phyloP scores from a whole-genome alignment of 2,113 vertebrate genomes.

The Rhadina sibilatrix region DNA sequence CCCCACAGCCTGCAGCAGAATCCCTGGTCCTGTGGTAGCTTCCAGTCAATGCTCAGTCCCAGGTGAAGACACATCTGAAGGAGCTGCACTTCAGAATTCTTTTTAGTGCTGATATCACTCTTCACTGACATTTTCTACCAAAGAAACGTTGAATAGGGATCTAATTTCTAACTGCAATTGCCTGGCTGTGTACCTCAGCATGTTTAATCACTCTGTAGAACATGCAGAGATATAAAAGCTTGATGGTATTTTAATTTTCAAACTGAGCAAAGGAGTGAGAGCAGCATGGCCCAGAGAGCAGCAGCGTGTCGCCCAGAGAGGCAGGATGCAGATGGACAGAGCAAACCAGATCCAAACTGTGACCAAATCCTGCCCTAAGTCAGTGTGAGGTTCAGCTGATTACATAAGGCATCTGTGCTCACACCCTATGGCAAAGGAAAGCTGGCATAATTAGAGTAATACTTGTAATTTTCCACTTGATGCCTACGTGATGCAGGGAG shows the following conservation, averaged over 20 bases:
- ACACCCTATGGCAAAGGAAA: slow-evolving; percentile 22
- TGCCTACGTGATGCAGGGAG: not conserved
- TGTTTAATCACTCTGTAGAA: not conserved
- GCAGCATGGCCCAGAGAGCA: not conserved
- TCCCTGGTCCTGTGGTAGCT: not conserved
- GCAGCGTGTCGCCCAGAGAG: not conserved
- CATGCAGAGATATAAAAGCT: not conserved
- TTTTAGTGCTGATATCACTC: not conserved
- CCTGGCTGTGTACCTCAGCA: not conserved
- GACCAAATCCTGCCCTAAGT: not conserved
- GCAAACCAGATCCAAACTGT: not conserved
- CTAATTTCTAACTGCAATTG: not conserved
- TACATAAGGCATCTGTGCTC: slow-evolving; percentile 40
- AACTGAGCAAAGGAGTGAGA: not conserved
- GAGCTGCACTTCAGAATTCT: not conserved
- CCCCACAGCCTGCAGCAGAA: not conserved
- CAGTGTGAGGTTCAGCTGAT: not conserved
- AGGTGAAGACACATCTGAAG: not conserved
- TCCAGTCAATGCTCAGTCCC: not conserved
- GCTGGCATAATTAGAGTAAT: not conserved
- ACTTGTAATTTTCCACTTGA: slow-evolving; percentile 32
- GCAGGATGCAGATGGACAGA: not conserved
- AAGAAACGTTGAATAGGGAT: not conserved
- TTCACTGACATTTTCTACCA: not conserved
- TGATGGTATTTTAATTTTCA: not conserved